Conservation (phyloP, 2,113 vertebrate genomes). For the Aphyosemion australe region DNA sequence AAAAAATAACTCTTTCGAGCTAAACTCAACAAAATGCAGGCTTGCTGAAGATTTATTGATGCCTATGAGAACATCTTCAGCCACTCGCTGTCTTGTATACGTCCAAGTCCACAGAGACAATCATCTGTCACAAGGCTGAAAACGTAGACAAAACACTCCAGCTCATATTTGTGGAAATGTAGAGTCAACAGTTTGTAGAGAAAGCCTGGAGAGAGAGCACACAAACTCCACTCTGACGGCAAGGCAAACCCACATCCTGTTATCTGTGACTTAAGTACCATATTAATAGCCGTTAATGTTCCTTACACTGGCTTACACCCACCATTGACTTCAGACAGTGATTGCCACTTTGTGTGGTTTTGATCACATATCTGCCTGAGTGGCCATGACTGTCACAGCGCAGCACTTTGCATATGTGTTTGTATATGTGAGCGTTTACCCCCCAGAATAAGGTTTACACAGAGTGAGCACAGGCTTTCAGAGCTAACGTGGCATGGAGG, state of each 20-base stretch:
- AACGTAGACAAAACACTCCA: slow-evolving; percentile 33
- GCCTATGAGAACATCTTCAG: not conserved
- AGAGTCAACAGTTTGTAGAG: slow-evolving; percentile 16
- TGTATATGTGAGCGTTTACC: slow-evolving; percentile 54
- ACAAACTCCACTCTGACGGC: slow-evolving; percentile 25
- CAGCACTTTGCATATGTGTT: slow-evolving; percentile 42
- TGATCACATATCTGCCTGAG: slow-evolving; percentile 44
- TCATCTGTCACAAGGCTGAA: slow-evolving; percentile 8
- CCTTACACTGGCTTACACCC: slow-evolving; percentile 35
- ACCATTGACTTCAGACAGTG: slow-evolving; percentile 43
- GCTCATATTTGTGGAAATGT: slow-evolving; percentile 29
- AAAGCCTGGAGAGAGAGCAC: slow-evolving; percentile 26
- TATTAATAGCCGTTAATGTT: slow-evolving; percentile 51
- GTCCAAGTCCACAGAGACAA: not conserved
- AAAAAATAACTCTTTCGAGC: too few species aligned
- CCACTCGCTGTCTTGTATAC: not conserved
- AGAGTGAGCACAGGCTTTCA: slow-evolving; percentile 50
- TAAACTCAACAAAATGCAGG: too few species aligned
- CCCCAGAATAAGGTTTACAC: slow-evolving; percentile 45
- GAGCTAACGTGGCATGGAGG: slow-evolving; percentile 60
- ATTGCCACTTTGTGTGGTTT: slow-evolving; percentile 31
- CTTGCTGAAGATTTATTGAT: too few species aligned
- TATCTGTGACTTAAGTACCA: slow-evolving; percentile 31
- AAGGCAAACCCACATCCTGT: slow-evolving; percentile 43
- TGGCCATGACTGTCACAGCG: slow-evolving; percentile 39